A percentile compares a stretch with the other conserved stretches of the same genome.
Evolutionary conservation across 2,888 invertebrate genomes (phyloP).

Genomic region (Temnothorax rugatulus): DNA sequence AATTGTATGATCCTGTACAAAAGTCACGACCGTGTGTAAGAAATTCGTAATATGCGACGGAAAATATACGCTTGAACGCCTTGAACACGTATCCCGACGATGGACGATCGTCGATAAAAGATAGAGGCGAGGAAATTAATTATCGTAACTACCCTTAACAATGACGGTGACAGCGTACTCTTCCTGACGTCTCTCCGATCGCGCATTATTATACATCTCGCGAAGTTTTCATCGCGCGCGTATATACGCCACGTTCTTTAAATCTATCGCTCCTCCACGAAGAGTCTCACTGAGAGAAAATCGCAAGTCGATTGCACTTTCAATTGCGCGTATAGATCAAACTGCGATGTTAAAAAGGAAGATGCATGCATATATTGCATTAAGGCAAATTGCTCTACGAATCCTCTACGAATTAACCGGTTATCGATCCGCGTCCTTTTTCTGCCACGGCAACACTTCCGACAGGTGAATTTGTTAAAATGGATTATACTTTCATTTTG

Average conservation of each 20-base stretch:
- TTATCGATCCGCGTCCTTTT: neutral
- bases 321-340: slow-evolving; percentile 3
- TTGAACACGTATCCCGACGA: slow-evolving; percentile 12
- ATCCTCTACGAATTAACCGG: slow-evolving; percentile 8
- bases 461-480: slow-evolving; percentile 44
- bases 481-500: slow-evolving; percentile 55
- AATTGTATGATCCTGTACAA: neutral
- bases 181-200: slow-evolving; percentile 47
- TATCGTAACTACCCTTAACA: slow-evolving; percentile 12
- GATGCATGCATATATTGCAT: slow-evolving; percentile 21
- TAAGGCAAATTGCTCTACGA: slow-evolving; percentile 34
- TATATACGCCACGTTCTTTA: slow-evolving; percentile 31
- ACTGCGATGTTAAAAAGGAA: slow-evolving; percentile 8
- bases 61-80: neutral
- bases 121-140: slow-evolving; percentile 3
- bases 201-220: slow-evolving; percentile 50
- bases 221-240: slow-evolving; percentile 8
- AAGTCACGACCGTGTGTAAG: slow-evolving; percentile 4
- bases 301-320: slow-evolving; percentile 19
- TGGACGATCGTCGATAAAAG: neutral
- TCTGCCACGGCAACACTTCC: neutral
- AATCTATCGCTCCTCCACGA: slow-evolving; percentile 29
- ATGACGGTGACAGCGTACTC: neutral
- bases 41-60: slow-evolving; percentile 1
- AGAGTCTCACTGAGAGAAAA: slow-evolving; percentile 62